Evolutionary conservation across 1,140 invertebrate genomes (phyloP).

Genomic region (Hyles vespertilio): DNA sequence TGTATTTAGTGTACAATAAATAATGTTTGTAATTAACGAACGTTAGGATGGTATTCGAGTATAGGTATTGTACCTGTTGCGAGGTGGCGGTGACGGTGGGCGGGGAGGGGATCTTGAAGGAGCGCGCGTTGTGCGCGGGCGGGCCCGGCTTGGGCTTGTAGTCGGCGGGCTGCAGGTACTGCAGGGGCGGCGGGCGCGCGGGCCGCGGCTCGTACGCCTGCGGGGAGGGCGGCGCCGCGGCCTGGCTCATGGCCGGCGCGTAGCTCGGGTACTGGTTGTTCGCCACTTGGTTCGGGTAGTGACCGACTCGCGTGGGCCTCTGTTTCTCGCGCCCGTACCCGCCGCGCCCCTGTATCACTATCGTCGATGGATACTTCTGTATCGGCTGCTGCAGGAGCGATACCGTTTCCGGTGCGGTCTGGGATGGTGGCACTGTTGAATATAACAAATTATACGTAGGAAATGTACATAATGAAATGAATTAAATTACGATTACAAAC

Average conservation of each 20-base stretch:
- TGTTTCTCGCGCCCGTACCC: slow-evolving; percentile 51
- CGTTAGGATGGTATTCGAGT: no score
- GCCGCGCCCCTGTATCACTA: slow-evolving; percentile 48
- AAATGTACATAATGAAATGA: background rate
- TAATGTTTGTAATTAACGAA: no score
- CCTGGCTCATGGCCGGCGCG: slow-evolving; percentile 31
- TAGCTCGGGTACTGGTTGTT: slow-evolving; percentile 51
- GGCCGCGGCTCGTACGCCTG: slow-evolving; percentile 33
- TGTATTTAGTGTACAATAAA: no score
- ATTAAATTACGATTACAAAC: background rate
- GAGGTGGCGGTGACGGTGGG: slow-evolving; percentile 41
- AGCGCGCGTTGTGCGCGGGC: slow-evolving; percentile 29
- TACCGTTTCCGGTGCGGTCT: slow-evolving; percentile 63
- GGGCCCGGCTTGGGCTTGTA: slow-evolving; percentile 43
- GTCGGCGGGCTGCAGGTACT: slow-evolving; percentile 50
- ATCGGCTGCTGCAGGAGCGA: slow-evolving; percentile 61
- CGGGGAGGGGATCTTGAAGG: slow-evolving; percentile 65
- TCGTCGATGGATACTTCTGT: slow-evolving; percentile 54
- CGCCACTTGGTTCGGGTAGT: slow-evolving; percentile 40
- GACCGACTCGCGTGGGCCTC: slow-evolving; percentile 36
- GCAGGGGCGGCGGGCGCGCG: slow-evolving; percentile 36
- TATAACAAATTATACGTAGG: background rate
- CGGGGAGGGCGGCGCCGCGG: slow-evolving; percentile 15
- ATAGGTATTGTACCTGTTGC: slow-evolving; percentile 46
- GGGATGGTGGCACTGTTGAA: slow-evolving; percentile 47